phyloP scores from a whole-genome alignment of 2,888 invertebrate species.

The Tenthredo livida region DNA sequence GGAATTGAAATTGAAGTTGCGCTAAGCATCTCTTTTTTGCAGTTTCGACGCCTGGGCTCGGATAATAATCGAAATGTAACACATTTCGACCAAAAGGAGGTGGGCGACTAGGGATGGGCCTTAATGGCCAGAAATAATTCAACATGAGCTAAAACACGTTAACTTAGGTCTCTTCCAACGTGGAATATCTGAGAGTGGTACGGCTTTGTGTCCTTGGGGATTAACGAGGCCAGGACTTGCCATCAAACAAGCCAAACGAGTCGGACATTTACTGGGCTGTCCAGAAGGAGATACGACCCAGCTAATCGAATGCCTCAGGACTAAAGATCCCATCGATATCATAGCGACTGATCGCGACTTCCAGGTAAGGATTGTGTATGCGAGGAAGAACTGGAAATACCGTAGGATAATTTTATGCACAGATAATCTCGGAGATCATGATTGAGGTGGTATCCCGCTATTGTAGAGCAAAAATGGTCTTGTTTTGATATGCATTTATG shows the following conservation, averaged over 20 bases:
- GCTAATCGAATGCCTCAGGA: constrained; percentile 83
- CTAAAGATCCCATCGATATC: constrained; percentile 82
- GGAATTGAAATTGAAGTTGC: no score
- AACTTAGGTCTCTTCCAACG: constrained; percentile 84
- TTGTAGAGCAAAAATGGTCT: not conserved
- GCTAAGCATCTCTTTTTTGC: no score
- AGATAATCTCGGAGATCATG: not conserved
- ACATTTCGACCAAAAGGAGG: no score
- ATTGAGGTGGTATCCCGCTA: not conserved
- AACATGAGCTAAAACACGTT: not conserved
- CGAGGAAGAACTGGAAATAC: not conserved
- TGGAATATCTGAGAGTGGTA: constrained; percentile 88
- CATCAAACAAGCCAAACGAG: constrained; percentile 80
- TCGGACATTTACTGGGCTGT: constrained; percentile 84
- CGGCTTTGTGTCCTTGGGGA: constrained; percentile 85
- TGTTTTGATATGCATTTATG: not conserved
- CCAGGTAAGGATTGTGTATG: constrained; percentile 80
- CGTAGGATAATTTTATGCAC: not conserved
- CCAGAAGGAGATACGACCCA: constrained; percentile 78
- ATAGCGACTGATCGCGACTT: constrained; percentile 84
- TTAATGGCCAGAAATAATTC: not conserved
- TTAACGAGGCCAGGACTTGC: constrained; percentile 82
- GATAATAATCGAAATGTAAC: no score
- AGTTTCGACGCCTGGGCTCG: no score
- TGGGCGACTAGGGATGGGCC: no score